Conservation (phyloP, 2,797 vertebrate species). For the Pipistrellus kuhlii region DNA sequence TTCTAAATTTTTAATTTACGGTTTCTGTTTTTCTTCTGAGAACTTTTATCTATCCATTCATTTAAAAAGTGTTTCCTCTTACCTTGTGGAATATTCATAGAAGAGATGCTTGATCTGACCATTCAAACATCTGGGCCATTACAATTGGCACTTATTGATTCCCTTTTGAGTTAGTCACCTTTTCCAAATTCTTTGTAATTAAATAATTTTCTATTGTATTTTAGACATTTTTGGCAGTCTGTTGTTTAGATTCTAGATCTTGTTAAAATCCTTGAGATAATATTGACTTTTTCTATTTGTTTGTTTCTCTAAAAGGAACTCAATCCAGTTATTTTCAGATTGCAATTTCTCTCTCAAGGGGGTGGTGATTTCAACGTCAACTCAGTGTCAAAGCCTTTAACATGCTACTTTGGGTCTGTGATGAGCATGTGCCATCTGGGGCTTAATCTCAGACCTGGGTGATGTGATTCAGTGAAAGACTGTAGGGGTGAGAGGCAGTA, state of each 20-base stretch:
- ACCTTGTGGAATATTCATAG: not conserved
- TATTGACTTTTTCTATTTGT: too few species aligned
- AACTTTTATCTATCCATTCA: not conserved
- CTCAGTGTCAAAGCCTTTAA: not conserved
- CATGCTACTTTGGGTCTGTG: not conserved
- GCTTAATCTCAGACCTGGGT: not conserved
- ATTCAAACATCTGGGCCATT: not conserved
- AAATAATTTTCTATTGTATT: not conserved
- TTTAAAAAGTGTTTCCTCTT: not conserved
- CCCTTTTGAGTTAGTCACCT: not conserved
- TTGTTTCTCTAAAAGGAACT: not conserved
- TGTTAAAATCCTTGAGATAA: not conserved
- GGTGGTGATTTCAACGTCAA: not conserved
- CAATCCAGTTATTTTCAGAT: not conserved
- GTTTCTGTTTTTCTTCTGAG: not conserved
- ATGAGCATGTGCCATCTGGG: not conserved
- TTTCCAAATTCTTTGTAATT: not conserved
- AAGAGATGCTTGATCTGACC: not conserved
- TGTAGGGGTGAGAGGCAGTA: not conserved
- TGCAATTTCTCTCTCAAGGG: not conserved
- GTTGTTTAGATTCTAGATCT: not conserved
- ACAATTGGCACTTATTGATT: not conserved
- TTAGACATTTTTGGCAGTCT: not conserved
- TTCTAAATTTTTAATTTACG: conserved; percentile 7
- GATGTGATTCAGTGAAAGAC: not conserved